These are phyloP conservation scores for Symphodus melops DNA, from an alignment of 2,113 vertebrate genomes.

Conservation along the genomic window DNA sequence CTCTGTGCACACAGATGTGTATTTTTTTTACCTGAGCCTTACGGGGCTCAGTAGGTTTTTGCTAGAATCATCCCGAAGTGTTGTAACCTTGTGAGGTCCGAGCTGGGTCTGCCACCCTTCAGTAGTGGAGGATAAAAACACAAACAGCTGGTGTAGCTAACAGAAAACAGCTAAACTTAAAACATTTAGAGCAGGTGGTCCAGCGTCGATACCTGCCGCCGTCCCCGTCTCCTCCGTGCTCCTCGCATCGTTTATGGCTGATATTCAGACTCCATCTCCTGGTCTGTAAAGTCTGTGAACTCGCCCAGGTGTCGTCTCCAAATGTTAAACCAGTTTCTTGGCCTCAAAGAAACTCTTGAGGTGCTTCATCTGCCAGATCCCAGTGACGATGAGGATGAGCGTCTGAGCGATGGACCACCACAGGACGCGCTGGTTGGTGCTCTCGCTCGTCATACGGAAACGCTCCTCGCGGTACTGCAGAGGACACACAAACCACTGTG, in stretches of 20 bases:
- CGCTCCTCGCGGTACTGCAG: constrained; percentile 93
- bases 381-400: constrained; percentile 92
- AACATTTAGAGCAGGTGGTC: neutral
- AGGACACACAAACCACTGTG: neutral
- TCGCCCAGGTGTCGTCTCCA: no score
- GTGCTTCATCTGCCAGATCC: constrained; percentile 97
- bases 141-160: neutral
- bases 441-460: constrained; percentile 95
- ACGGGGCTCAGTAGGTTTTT: no score
- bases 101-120: neutral
- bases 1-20: no score
- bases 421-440: constrained; percentile 95
- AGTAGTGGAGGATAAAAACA: constrained; percentile 1
- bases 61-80: no score
- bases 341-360: constrained; percentile 98
- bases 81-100: no score
- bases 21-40: no score
- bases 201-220: neutral
- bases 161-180: neutral
- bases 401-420: constrained; percentile 98
- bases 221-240: neutral
- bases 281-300: neutral
- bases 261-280: constrained; percentile 15
- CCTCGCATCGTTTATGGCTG: constrained; percentile 20
- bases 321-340: constrained; percentile 91